Base-by-base conservation (phyloP, 2,888 invertebrate genomes). In the Lasioglossum calceatum region DNA sequence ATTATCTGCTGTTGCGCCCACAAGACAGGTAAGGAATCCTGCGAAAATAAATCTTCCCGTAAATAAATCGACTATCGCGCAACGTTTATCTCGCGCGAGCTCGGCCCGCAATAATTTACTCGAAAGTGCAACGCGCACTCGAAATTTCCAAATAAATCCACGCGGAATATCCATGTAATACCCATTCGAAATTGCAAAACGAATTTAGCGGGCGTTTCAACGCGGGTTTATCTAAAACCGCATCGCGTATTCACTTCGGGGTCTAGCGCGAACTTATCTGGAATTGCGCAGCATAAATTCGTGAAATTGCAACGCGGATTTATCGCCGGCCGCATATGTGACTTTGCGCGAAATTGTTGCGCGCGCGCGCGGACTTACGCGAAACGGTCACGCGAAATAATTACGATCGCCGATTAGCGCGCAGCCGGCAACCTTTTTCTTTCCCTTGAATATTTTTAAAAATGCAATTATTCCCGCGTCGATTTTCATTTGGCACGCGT, bases 1-100 rank as follows among this genome's bases (percentile, higher is more conserved):
- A 96, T 98, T 14, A 96, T 98, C 64, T 98, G 99, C 94, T 97
- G 97, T 95, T 96, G 97, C 96, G 95, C 96, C 87, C 96, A 96
- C 91, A 96, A 96, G 91, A 96, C 96, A 91, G 96, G 96, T 96
- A 58, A 81, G 77, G 71, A 77, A 42, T 19, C n/a, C 16, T 1
- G 4, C 27, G 47, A 47, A 76, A 61, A 44, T 27, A 2, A 23
- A 54, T 54, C 10, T n/a, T 42, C n/a, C 71, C 14, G 42, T 2
- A 23, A 54, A 39, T 39, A 39, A 12, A 39, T 70, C 39, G 23
- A 12, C n/a, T n/a, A 4, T 27, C n/a, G 64, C 14, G 12, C 32
- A 39, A 72, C 67, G 19, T 32, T 71, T 36, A 44, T 50, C 64
- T 32, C 32, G 32, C 32, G 32, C 16, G 14, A 3, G 75, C 67